Evolutionary conservation across 2,888 invertebrate genomes (phyloP).

Genomic region (Scaptodrosophila latifasciaeformis): DNA sequence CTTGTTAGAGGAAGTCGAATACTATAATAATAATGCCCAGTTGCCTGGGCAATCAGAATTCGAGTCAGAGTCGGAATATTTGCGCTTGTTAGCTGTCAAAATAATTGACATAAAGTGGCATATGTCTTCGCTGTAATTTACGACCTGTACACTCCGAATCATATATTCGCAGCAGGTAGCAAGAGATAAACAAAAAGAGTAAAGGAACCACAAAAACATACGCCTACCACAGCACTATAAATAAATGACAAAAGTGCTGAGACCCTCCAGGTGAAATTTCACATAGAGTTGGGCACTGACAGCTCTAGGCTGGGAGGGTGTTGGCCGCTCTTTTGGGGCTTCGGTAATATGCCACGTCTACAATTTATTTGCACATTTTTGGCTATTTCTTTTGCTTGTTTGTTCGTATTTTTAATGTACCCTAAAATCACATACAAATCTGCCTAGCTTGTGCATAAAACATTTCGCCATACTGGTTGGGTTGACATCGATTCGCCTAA

Average conservation of each 20-base stretch:
- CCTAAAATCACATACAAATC: too few species aligned
- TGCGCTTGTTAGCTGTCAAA: constrained; percentile 63
- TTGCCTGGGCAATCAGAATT: too few species aligned
- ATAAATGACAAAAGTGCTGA: constrained; percentile 50
- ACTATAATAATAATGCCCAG: constrained; percentile 38
- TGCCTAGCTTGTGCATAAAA: too few species aligned
- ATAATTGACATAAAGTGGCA: constrained; percentile 66
- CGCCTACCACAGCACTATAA: constrained; percentile 35
- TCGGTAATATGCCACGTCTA: constrained; percentile 16
- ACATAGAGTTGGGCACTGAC: too few species aligned
- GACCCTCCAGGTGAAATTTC: constrained; percentile 6
- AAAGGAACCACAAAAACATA: not conserved
- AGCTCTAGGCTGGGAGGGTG: not conserved
- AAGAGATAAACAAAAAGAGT: constrained; percentile 19
- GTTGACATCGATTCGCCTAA: too few species aligned
- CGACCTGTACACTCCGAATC: constrained; percentile 36
- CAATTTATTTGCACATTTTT: constrained; percentile 5
- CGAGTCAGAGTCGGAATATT: too few species aligned
- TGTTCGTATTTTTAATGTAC: too few species aligned
- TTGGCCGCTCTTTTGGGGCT: not conserved
- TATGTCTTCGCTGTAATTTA: constrained; percentile 58
- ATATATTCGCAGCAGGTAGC: too few species aligned
- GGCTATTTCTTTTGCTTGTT: not conserved
- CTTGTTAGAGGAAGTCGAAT: constrained; percentile 24
- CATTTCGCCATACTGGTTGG: too few species aligned